Base-by-base conservation (phyloP, 2,888 invertebrate species). In the Hyposoter didymator region DNA sequence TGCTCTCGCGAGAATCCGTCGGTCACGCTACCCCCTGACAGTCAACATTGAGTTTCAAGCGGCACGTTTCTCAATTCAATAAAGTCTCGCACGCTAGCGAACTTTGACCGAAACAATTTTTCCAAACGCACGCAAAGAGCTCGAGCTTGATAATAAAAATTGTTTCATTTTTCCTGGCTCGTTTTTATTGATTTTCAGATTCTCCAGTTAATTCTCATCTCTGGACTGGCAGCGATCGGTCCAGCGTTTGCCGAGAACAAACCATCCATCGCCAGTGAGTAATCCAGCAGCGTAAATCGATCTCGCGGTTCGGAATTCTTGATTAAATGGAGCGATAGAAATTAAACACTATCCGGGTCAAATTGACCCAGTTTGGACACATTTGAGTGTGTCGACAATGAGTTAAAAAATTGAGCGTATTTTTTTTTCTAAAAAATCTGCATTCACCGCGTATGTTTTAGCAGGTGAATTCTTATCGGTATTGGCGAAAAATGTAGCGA, bases 401-500 rank as follows among this genome's bases (percentile, higher is more conserved):
- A 12, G 8, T 35, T 35, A 3, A 43, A 47, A 49, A 69, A 70
- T n/a, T 3, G 22, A 45, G 7, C 0, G 28, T 14, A 7, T 28
- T 17, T n/a, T 10, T 64, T 7, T 39, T 7, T 49, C 10, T 49
- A 47, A 52, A 39, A 45, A 52, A 55, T 66, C 28, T 72, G 12
- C 47, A 70, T 28, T 69, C 45, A 6, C 17, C 19, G 55, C n/a
- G 35, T 52, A 66, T 78, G 78, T 86, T 82, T 82, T 76, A 92
- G 91, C 85, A 87, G 85, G 90, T 5, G 90, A 90, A 64, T 88
- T 90, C 49, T 78, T 92, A 82, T 88, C 89, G 39, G 90, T 88
- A 17, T 84, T 91, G 74, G 88, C 91, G 7, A 89, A 89, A 74
- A 90, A 90, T 74, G 88, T 92, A 43, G 92, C 89, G 1, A 88